Percentiles rank a stretch among this genome's conserved stretches.
These are phyloP conservation scores for Indri indri DNA, from an alignment of 2,113 vertebrate species.

Conservation along the genomic window DNA sequence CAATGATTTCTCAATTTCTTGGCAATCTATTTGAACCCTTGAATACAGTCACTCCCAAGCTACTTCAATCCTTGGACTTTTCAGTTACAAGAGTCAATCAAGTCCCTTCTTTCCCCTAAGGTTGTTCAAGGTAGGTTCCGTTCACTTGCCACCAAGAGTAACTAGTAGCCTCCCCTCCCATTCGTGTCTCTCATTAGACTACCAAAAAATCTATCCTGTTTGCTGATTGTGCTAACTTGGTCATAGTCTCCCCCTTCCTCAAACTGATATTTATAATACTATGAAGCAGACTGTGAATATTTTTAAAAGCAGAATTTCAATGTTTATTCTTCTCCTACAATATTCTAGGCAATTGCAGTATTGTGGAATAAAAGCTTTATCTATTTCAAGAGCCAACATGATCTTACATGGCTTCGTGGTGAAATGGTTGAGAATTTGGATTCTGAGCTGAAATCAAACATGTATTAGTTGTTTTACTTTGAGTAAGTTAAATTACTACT, in stretches of 20 bases:
- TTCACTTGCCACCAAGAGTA: background rate
- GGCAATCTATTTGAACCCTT: background rate
- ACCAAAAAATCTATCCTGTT: background rate
- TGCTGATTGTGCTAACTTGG: background rate
- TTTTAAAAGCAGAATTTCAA: conserved; percentile 19
- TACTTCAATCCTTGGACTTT: background rate
- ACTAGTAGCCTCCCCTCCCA: background rate
- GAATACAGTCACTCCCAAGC: background rate
- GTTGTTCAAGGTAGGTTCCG: background rate
- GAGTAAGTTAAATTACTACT: background rate
- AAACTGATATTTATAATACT: background rate
- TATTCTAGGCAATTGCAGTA: background rate
- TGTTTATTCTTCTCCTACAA: background rate
- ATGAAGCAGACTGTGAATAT: background rate
- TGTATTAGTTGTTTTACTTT: background rate
- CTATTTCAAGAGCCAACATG: background rate
- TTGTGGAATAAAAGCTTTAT: background rate
- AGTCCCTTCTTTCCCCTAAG: background rate
- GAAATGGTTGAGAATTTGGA: background rate
- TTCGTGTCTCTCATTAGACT: background rate
- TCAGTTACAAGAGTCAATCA: background rate
- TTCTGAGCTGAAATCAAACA: background rate
- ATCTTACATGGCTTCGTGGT: background rate
- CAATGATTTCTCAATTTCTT: background rate
- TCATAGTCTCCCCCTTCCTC: background rate